A percentile compares a stretch with the other conserved stretches of the same genome.
Conservation (phyloP, 2,888 invertebrate genomes). For the Diploptera punctata region DNA sequence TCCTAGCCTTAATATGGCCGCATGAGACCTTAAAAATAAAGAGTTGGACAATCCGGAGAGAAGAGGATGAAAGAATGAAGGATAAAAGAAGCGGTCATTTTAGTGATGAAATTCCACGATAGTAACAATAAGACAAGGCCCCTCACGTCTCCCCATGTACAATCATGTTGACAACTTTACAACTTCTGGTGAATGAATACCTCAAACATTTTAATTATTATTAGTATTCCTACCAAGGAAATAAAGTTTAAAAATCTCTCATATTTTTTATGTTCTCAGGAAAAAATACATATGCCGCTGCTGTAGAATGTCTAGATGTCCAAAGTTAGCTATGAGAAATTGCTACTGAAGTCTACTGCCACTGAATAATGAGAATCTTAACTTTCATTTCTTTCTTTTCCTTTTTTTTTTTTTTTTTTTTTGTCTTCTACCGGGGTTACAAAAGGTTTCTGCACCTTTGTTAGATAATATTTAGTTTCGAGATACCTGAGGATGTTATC, state of each 20-base stretch:
- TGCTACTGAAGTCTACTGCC: constrained; percentile 15
- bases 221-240: constrained; percentile 32
- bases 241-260: constrained; percentile 3
- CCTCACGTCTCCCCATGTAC: background rate
- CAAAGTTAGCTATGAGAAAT: background rate
- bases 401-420: no score
- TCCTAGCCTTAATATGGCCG: no score
- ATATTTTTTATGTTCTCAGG: background rate
- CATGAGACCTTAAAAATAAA: no score
- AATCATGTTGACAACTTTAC: constrained; percentile 33
- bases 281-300: constrained; percentile 1
- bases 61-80: background rate
- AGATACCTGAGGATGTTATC: background rate
- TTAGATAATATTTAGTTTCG: background rate
- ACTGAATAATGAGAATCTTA: constrained; percentile 23
- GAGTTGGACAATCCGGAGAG: background rate
- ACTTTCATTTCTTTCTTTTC: no score
- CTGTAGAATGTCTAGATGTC: background rate
- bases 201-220: constrained; percentile 35
- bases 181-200: constrained; percentile 23
- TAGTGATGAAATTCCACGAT: constrained; percentile 22
- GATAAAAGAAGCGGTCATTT: constrained; percentile 16
- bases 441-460: constrained; percentile 2
- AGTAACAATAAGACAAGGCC: background rate
- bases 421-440: background rate